Conservation (phyloP, 2,797 vertebrate genomes). For the Dicrostonyx torquatus region DNA sequence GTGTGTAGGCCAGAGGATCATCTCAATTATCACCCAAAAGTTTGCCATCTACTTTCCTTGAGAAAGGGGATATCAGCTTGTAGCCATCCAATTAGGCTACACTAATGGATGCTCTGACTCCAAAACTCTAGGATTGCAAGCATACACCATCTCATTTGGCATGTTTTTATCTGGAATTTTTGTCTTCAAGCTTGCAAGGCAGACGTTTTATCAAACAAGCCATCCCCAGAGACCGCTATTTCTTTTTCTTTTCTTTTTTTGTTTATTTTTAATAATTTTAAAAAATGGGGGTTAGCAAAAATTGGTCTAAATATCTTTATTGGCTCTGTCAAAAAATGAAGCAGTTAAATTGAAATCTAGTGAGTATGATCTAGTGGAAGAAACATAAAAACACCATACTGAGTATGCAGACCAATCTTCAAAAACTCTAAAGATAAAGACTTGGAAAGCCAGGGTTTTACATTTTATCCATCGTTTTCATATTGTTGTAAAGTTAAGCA, state of each 20-base stretch:
- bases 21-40: neutral
- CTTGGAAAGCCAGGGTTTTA: constrained; percentile 21
- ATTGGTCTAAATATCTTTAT: neutral
- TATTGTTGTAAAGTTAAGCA: constrained; percentile 30
- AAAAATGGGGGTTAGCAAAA: neutral
- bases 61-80: neutral
- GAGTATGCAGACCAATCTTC: neutral
- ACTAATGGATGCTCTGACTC: neutral
- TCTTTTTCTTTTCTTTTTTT: neutral
- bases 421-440: neutral
- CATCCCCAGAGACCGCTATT: neutral
- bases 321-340: constrained; percentile 36
- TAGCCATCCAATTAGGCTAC: neutral
- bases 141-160: neutral
- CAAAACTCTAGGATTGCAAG: neutral
- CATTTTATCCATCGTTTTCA: constrained; percentile 38
- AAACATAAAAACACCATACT: neutral
- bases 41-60: neutral
- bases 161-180: neutral
- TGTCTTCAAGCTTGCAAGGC: neutral
- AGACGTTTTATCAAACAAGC: neutral
- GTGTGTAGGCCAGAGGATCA: neutral
- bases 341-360: neutral
- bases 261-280: neutral
- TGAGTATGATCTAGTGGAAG: neutral